Conservation (phyloP, 2,113 vertebrate species). For the Hypomesus transpacificus region DNA sequence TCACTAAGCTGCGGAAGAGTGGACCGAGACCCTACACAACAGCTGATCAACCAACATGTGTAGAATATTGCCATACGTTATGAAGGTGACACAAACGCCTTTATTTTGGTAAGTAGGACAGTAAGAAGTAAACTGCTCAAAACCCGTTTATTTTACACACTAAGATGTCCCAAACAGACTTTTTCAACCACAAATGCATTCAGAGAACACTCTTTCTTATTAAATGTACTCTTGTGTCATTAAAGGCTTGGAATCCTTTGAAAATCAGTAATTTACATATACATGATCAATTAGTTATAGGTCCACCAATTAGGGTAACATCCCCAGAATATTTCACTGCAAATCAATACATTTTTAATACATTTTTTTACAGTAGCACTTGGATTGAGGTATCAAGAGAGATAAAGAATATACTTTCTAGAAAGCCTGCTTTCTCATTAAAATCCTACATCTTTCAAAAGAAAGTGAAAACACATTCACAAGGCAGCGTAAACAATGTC, state of each 20-base stretch:
- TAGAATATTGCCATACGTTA: slow-evolving; percentile 1
- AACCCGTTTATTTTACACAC: background rate
- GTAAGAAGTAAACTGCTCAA: slow-evolving; percentile 31
- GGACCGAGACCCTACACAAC: slow-evolving; percentile 31
- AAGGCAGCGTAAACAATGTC: background rate
- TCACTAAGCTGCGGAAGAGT: slow-evolving; percentile 37
- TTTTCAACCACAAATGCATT: slow-evolving; percentile 34
- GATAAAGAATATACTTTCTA: slow-evolving; percentile 29
- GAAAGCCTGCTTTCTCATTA: slow-evolving; percentile 17
- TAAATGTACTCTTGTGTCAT: slow-evolving; percentile 21
- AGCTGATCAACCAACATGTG: slow-evolving; percentile 30
- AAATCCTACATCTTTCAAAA: slow-evolving; percentile 5
- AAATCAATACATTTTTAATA: slow-evolving; percentile 60
- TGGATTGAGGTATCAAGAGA: slow-evolving; percentile 38
- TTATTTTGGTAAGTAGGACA: slow-evolving; percentile 47
- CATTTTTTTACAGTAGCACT: slow-evolving; percentile 35
- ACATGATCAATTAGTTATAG: slow-evolving; percentile 60
- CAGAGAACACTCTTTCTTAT: slow-evolving; percentile 19
- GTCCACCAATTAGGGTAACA: slow-evolving; percentile 52
- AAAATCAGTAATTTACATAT: slow-evolving; percentile 52
- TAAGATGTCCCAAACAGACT: slow-evolving; percentile 25
- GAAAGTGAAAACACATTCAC: slow-evolving; percentile 6
- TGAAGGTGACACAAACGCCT: slow-evolving; percentile 18
- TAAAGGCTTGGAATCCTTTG: slow-evolving; percentile 50
- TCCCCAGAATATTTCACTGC: slow-evolving; percentile 57